Percentiles rank a stretch among this genome's conserved stretches.
Evolutionary conservation across 2,113 vertebrate genomes (phyloP).

Genomic region (Chelonoidis abingdonii): DNA sequence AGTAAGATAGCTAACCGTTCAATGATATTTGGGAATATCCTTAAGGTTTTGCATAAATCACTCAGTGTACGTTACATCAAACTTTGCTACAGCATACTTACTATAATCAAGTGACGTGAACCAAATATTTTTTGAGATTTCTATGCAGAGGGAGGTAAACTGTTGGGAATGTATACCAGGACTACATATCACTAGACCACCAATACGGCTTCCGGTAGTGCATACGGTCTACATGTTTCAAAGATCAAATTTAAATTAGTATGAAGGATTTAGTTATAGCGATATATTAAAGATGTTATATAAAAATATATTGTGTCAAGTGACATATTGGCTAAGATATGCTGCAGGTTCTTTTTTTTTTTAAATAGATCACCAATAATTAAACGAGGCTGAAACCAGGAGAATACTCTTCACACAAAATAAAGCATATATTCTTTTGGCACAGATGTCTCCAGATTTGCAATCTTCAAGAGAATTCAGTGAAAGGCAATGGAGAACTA

Average conservation of each 20-base stretch:
- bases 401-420: neutral
- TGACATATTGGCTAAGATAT: neutral
- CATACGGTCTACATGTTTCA: neutral
- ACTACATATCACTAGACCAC: neutral
- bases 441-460: neutral
- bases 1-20: neutral
- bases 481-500: neutral
- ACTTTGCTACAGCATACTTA: neutral
- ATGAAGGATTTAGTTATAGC: neutral
- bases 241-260: neutral
- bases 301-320: neutral
- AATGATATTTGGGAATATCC: neutral
- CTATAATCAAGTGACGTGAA: neutral
- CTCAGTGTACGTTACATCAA: conserved; percentile 17
- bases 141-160: neutral
- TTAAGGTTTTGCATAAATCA: neutral
- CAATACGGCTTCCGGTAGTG: neutral
- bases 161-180: neutral
- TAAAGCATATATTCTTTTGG: neutral
- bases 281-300: neutral
- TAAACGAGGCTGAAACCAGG: neutral
- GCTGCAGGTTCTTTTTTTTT: neutral
- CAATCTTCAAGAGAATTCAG: neutral
- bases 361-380: neutral
- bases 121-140: neutral